Base-by-base conservation (phyloP, 2,797 vertebrate species). In the Thunnus albacares region DNA sequence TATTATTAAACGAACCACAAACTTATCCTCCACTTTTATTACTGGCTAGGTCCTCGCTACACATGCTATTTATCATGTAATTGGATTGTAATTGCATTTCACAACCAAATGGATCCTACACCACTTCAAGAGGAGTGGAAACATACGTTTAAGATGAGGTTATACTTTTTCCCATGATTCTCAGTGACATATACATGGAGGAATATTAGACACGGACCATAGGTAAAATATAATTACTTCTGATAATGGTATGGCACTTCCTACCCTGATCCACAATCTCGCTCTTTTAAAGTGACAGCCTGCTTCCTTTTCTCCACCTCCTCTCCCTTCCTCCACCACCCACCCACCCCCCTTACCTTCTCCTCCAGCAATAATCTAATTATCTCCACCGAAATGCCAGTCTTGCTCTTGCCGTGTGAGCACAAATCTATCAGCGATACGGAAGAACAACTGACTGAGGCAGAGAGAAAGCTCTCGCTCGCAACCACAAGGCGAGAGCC, bases 1-100 rank as follows among this genome's bases (percentile, higher is more conserved):
- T 93, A 89, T 94, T 92, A 95, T 95, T 94, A 94, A 84, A 90
- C 61, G n/a, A 83, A 92, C 94, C 94, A 80, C 94, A 92, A 90
- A 94, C 93, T 87, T 91, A 92, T 88, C 90, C 91, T 90, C 78
- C 89, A 91, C 92, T 91, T 94, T 93, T 93, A 95, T 92, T 92
- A 93, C 87, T 66, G 79, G 88, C 84, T 79, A 76, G 85, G 92
- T 82, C 87, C 85, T 74, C 18, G 75, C 90, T 84, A 77, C 91
- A 92, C 89, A 90, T 88, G 77, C 88, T 88, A 91, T 93, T 95
- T 91, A 93, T 95, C 92, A 86, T 92, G 93, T 94, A 93, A 95
- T 94, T 92, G 89, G 84, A 91, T 89, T 87, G 91, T 93, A 94
- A 95, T 94, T 95, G 91, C 89, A 86, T 91, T 93, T 90, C 41